Base-by-base conservation (phyloP, 2,888 invertebrate species). In the Ecliptopera silaceata region DNA sequence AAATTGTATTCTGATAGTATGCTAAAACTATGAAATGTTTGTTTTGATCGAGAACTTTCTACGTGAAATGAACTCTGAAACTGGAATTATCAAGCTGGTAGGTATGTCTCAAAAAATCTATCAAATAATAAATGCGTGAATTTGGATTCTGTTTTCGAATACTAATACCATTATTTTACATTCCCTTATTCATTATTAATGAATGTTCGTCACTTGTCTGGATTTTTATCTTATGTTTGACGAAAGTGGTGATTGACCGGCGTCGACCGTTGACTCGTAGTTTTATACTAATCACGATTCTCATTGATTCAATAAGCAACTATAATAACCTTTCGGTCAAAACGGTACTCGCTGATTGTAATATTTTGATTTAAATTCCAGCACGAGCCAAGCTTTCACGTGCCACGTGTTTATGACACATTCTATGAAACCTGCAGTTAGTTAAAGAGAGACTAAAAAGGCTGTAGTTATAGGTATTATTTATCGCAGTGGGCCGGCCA, bases 231-330 rank as follows among this genome's bases (percentile, higher is more conserved):
- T 34, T 13, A 60, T 62, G 62, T 45, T 64, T 42, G 42, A 20
- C 17, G 44, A 45, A 45, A 15, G 31, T 71, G 79, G 83, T 82
- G 82, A 80, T 63, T 84, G 84, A 83, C 81, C 79, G 69, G 54
- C 47, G 56, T 31, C 73, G 72, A 65, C 67, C 68, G 66, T 58
- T 57, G 49, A 6, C 38, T 5, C n/a, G 15, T 11, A 41, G 20
- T 46, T 18, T 15, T 13, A 3, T 34, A 34, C 29, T 45, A 45
- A 52, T 52, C 56, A 56, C 56, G 56, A 31, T 50, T 38, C 38
- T 34, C 50, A 50, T 56, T 49, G 50, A 42, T 45, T 39, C 49
- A 56, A 12, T 48, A 55, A 44, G 48, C 47, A 48, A 43, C 20
- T 18, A 18, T 45, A 45, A 45, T 34, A n/a, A 6, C 10, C 6